Base-by-base conservation (phyloP, 2,113 vertebrate genomes). In the Tachuris rubrigastra region DNA sequence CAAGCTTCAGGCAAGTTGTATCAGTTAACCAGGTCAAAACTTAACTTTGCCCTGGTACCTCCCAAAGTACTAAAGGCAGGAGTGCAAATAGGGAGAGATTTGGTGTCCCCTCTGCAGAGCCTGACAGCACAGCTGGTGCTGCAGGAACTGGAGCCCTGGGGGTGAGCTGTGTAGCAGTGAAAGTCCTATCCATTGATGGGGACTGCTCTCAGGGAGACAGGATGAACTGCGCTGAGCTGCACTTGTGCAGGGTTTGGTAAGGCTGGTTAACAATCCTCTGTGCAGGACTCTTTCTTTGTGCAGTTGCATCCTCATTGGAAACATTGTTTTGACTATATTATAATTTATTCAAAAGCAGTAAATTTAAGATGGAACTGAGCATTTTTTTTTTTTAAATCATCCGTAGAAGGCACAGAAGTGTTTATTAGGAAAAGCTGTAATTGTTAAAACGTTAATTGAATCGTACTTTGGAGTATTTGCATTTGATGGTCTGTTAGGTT, bases 401-500 rank as follows among this genome's bases (percentile, higher is more conserved):
- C 41, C 58, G 8, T 65, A 46, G 49, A 88, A 90, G 27, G 12
- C 44, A 60, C 10, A 16, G 24, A 67, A 78, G 10, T 77, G 42
- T 89, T 85, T 71, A 47, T 82, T 72, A 91, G 75, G 81, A 75
- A 78, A 85, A 87, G 39, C 85, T 91, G 56, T 80, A 78, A 82
- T 87, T 95, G 46, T 85, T 93, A 71, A 91, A 91, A 59, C 11
- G 3, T 84, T 81, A 89, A 82, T 87, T 94, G 84, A 93, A 44
- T 77, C 49, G 47, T 82, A 46, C 63, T 84, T 87, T 2, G 55
- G 52, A 87, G 42, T 73, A 44, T 83, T 93, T 92, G 50, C 65
- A 78, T 93, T 78, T 87, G 84, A 85, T 85, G 87, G 73, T 82
- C 90, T 67, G 56, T 93, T 95, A 81, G 81, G 65, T 95, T 93